These are phyloP conservation scores for Odocoileus virginianus DNA, from an alignment of 2,113 vertebrate genomes.

Conservation along the genomic window DNA sequence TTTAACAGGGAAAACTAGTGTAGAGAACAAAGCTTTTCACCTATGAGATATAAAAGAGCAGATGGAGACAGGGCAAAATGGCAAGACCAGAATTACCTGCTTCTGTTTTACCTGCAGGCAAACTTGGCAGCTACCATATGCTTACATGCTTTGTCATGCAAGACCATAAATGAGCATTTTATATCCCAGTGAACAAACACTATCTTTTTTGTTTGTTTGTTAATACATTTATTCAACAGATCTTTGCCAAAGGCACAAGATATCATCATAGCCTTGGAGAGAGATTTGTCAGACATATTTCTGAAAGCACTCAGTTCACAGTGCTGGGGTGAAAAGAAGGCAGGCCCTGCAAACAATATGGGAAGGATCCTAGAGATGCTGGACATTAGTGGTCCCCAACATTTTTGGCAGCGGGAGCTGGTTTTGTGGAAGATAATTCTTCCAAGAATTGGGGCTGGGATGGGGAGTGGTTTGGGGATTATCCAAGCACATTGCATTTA, in stretches of 20 bases:
- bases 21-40: background rate
- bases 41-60: background rate
- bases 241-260: conserved; percentile 5
- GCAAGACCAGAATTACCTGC: background rate
- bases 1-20: background rate
- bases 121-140: background rate
- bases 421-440: background rate
- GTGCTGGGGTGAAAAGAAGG: background rate
- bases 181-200: background rate
- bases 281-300: background rate
- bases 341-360: accelerated
- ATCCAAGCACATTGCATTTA: background rate
- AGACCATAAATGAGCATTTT: background rate
- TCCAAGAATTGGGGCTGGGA: background rate
- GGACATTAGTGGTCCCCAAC: background rate
- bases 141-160: background rate
- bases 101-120: conserved; percentile 14
- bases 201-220: background rate
- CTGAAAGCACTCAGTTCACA: background rate
- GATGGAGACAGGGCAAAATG: background rate
- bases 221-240: background rate
- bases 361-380: background rate
- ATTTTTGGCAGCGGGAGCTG: background rate
- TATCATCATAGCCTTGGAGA: background rate
- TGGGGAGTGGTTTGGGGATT: background rate